Conservation (phyloP, 2,888 invertebrate genomes). For the Exocentrus adspersus region DNA sequence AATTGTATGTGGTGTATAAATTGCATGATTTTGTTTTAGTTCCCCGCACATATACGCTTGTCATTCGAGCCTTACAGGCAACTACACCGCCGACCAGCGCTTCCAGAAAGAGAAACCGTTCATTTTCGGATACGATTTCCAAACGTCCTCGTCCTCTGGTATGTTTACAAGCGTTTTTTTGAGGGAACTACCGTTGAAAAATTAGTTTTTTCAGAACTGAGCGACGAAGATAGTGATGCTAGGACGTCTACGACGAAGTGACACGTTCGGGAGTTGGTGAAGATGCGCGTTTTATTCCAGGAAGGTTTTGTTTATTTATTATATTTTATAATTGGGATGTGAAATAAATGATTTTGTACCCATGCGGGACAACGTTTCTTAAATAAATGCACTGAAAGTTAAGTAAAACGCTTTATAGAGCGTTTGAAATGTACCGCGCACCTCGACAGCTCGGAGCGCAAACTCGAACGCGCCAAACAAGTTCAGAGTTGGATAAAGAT, state of each 20-base stretch:
- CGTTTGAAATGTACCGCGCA: too few species aligned
- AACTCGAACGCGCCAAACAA: too few species aligned
- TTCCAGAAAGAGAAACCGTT: slow-evolving; percentile 44
- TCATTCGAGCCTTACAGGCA: slow-evolving; percentile 55
- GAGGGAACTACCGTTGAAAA: too few species aligned
- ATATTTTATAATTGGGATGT: background rate
- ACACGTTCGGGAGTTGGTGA: background rate
- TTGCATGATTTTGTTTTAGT: slow-evolving; percentile 38
- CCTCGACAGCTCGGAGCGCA: too few species aligned
- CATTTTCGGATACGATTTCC: slow-evolving; percentile 59
- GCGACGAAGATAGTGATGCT: slow-evolving; percentile 15
- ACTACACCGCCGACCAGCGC: slow-evolving; percentile 42
- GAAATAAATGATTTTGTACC: slow-evolving; percentile 9
- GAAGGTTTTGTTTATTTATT: background rate
- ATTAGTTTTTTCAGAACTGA: slow-evolving; percentile 9
- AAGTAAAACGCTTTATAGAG: too few species aligned
- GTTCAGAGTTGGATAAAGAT: too few species aligned
- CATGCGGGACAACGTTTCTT: too few species aligned
- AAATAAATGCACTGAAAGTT: too few species aligned
- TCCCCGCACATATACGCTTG: slow-evolving; percentile 49
- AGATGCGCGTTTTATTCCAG: background rate
- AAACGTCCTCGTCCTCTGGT: slow-evolving; percentile 50
- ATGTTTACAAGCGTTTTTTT: background rate
- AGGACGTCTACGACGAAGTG: slow-evolving; percentile 12
- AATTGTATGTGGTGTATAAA: background rate